A percentile compares a stretch with the other conserved stretches of the same genome.
These are phyloP conservation scores for Rhizomys pruinosus DNA, from an alignment of 2,113 vertebrate genomes.

Conservation along the genomic window DNA sequence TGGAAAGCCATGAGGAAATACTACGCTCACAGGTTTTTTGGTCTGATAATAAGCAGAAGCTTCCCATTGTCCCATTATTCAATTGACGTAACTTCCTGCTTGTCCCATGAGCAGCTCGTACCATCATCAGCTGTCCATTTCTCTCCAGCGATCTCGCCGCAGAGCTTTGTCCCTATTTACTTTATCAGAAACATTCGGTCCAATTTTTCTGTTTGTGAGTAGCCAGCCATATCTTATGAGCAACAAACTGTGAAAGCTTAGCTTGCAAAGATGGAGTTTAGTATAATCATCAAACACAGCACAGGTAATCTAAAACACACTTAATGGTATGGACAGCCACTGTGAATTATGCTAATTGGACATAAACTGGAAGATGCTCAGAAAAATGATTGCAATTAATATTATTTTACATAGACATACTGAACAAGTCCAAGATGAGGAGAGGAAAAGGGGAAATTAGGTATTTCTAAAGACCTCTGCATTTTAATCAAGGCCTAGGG, in stretches of 20 bases:
- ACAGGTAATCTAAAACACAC: conserved; percentile 4
- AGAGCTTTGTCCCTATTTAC: neutral
- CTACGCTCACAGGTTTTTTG: rapidly evolving
- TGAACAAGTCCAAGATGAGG: neutral
- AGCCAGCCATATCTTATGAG: neutral
- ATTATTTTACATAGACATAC: conserved; percentile 26
- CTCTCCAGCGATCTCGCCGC: neutral
- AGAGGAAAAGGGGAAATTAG: conserved; percentile 37
- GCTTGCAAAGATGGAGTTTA: conserved; percentile 25
- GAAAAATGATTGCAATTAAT: conserved; percentile 48
- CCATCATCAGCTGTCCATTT: neutral
- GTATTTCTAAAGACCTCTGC: conserved; percentile 34
- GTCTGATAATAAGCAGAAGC: neutral
- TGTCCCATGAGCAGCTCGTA: neutral
- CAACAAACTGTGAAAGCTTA: conserved; percentile 41
- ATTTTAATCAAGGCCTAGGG: conserved; percentile 45
- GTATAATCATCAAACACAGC: neutral
- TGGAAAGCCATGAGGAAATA: neutral
- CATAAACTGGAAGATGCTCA: conserved; percentile 26
- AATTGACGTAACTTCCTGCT: neutral
- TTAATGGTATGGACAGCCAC: neutral
- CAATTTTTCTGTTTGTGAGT: conserved; percentile 25
- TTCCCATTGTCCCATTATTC: neutral
- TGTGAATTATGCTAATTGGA: conserved; percentile 33
- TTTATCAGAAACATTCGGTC: neutral